Evolutionary conservation across 2,797 vertebrate species (phyloP).

Genomic region (Podarcis lilfordi): DNA sequence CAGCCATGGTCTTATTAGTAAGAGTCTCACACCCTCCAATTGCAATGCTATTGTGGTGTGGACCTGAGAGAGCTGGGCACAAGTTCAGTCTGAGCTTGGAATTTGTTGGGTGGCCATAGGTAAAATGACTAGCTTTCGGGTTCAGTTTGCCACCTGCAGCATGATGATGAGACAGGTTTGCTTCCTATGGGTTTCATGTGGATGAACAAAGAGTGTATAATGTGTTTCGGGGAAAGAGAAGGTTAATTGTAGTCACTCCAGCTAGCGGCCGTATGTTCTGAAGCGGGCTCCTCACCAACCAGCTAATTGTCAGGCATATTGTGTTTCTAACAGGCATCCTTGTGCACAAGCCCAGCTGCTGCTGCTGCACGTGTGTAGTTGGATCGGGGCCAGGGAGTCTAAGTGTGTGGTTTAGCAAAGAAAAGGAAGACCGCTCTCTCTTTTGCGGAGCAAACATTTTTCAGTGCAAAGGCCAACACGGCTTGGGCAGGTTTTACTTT

Average conservation of each 20-base stretch:
- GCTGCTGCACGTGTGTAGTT: not conserved
- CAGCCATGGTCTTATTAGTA: not conserved
- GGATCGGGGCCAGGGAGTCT: not conserved
- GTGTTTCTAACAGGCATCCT: not conserved
- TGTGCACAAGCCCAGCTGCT: not conserved
- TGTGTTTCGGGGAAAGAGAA: too few species aligned
- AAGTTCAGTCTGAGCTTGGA: not conserved
- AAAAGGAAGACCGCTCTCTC: not conserved
- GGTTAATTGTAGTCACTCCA: not conserved
- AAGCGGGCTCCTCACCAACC: not conserved
- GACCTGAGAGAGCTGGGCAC: not conserved
- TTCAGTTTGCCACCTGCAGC: not conserved
- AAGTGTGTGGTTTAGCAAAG: not conserved
- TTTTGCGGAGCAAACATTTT: not conserved
- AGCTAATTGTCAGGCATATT: not conserved
- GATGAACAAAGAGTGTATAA: not conserved
- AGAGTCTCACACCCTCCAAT: not conserved
- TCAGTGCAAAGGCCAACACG: conserved; percentile 36
- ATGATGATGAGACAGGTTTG: not conserved
- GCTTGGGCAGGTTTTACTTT: conserved; percentile 46
- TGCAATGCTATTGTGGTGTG: not conserved
- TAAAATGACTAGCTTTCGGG: not conserved
- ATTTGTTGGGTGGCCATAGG: not conserved
- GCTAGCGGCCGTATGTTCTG: not conserved
- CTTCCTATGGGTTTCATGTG: not conserved